Evolutionary conservation across 1,140 invertebrate genomes (phyloP).

Genomic region (Limonius californicus): DNA sequence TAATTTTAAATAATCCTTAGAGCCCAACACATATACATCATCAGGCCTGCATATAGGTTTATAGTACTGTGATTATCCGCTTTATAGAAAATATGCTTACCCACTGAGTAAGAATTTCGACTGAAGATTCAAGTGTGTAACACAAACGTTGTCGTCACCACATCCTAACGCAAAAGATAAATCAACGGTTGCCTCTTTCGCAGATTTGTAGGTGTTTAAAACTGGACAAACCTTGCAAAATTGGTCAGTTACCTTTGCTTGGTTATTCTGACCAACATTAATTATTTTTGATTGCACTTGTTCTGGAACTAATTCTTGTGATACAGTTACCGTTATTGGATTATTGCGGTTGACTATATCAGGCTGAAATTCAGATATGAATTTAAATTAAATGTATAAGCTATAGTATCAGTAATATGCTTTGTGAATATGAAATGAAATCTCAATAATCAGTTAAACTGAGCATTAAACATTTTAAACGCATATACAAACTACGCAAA

Average conservation of each 20-base stretch:
- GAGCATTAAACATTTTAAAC: too few species aligned
- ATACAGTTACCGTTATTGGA: background rate
- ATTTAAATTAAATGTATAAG: too few species aligned
- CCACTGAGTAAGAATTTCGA: slow-evolving; percentile 23
- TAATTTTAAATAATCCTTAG: slow-evolving; percentile 35
- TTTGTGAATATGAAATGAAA: too few species aligned
- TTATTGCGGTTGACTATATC: background rate
- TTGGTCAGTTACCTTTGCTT: slow-evolving; percentile 1
- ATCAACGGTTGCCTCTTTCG: slow-evolving; percentile 27
- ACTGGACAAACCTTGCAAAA: slow-evolving; percentile 23
- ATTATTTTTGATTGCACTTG: background rate
- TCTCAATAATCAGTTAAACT: too few species aligned
- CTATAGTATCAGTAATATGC: too few species aligned
- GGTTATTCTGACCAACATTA: background rate
- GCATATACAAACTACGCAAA: too few species aligned
- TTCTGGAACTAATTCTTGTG: background rate
- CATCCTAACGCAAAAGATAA: slow-evolving; percentile 45
- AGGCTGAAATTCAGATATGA: background rate
- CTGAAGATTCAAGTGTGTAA: slow-evolving; percentile 36
- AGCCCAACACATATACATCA: slow-evolving; percentile 45
- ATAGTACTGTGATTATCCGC: slow-evolving; percentile 20
- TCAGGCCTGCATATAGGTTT: too few species aligned
- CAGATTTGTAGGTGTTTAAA: slow-evolving; percentile 19
- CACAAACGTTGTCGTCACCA: slow-evolving; percentile 44
- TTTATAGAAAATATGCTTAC: too few species aligned